Evolutionary conservation across 2,113 vertebrate species (phyloP).

Genomic region (Dasyurus viverrinus): DNA sequence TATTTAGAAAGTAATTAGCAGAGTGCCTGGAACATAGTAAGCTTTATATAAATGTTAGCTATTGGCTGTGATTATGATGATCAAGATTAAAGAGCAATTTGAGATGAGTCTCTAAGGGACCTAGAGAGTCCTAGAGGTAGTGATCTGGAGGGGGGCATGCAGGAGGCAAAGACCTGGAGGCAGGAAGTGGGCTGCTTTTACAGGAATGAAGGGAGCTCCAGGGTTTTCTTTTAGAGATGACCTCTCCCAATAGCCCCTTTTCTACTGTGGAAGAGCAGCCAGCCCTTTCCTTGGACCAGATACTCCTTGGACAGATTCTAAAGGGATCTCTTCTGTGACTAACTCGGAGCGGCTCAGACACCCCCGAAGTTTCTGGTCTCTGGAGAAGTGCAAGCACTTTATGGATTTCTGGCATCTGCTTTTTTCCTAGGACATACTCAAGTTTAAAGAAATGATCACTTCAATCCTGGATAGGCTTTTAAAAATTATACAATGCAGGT

Average conservation of each 20-base stretch:
- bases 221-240: neutral
- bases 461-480: neutral
- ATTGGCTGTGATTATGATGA: neutral
- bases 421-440: neutral
- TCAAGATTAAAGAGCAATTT: neutral
- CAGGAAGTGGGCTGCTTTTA: neutral
- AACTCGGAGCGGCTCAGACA: neutral
- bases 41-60: neutral
- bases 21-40: neutral
- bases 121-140: neutral
- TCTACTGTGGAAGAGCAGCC: neutral
- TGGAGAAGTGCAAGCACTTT: neutral
- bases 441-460: neutral
- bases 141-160: neutral
- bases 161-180: neutral
- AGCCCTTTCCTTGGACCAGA: neutral
- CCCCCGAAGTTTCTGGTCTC: neutral
- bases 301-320: neutral
- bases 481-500: neutral
- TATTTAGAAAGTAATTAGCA: neutral
- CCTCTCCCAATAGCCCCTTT: neutral
- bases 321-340: neutral
- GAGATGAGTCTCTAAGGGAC: neutral
- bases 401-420: neutral
- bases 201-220: neutral